phyloP scores from a whole-genome alignment of 2,797 vertebrate species.

The Glossophaga mutica region DNA sequence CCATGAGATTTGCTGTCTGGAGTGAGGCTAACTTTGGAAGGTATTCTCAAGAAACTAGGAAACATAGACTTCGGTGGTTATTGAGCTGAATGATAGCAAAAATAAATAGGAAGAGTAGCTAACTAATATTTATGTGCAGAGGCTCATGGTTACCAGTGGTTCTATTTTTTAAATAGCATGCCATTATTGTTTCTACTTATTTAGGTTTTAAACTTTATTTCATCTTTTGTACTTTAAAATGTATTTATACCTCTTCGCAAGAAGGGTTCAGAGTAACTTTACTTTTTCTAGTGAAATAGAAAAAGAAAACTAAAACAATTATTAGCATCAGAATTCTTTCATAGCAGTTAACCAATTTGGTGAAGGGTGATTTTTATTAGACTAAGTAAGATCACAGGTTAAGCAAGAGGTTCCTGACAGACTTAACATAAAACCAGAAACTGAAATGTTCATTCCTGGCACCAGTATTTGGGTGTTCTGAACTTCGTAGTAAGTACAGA shows the following conservation, averaged over 20 bases:
- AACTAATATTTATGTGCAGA: neutral
- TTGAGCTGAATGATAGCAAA: neutral
- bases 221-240: slow-evolving; percentile 17
- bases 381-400: neutral
- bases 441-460: neutral
- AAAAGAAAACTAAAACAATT: neutral
- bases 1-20: neutral
- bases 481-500: neutral
- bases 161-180: neutral
- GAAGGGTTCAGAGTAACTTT: neutral
- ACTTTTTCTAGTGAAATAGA: neutral
- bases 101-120: neutral
- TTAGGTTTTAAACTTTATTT: neutral
- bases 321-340: neutral
- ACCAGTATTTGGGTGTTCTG: neutral
- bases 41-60: neutral
- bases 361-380: neutral
- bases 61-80: neutral
- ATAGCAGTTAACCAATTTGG: neutral
- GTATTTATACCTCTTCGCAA: neutral
- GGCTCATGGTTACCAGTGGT: neutral
- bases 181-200: neutral
- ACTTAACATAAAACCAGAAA: neutral
- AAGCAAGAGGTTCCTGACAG: neutral
- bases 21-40: neutral